Percentiles rank a stretch among this genome's conserved stretches.
Evolutionary conservation across 2,113 vertebrate genomes (phyloP).

Genomic region (Xyrauchen texanus): DNA sequence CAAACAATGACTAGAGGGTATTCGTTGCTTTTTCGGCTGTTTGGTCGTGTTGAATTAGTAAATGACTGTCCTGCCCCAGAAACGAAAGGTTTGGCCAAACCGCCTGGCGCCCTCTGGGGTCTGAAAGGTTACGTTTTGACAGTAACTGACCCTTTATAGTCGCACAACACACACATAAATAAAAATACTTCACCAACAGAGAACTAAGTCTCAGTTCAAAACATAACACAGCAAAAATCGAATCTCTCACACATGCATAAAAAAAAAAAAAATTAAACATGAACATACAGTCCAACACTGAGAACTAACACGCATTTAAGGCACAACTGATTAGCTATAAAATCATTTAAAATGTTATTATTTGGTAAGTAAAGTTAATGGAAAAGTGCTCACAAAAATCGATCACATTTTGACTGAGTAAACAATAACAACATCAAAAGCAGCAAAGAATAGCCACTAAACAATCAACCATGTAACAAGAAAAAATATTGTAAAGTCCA

Average conservation of each 20-base stretch:
- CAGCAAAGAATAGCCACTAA: not conserved
- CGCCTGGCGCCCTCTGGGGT: constrained; percentile 91
- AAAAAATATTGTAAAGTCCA: not conserved
- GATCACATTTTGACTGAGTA: not conserved
- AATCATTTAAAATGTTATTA: not conserved
- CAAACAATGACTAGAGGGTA: constrained; percentile 12
- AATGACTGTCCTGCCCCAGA: constrained; percentile 51
- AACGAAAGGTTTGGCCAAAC: constrained; percentile 61
- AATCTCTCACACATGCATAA: too few relatives aligned
- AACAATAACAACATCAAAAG: constrained; percentile 19
- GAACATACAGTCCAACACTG: too few relatives aligned
- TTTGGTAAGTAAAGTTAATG: not conserved
- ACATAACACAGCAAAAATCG: too few relatives aligned
- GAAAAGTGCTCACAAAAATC: not conserved
- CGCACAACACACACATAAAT: constrained; percentile 70
- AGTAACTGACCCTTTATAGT: constrained; percentile 82
- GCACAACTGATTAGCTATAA: not conserved
- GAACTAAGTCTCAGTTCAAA: constrained; percentile 64
- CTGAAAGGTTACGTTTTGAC: constrained; percentile 84
- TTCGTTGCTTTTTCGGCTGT: constrained; percentile 7
- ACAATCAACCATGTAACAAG: not conserved
- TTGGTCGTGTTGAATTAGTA: constrained; percentile 27
- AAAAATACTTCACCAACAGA: constrained; percentile 81
- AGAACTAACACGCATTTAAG: not conserved
- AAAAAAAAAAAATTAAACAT: too few relatives aligned